Conservation (phyloP, 2,888 invertebrate species). For the Metallyticus violacea region DNA sequence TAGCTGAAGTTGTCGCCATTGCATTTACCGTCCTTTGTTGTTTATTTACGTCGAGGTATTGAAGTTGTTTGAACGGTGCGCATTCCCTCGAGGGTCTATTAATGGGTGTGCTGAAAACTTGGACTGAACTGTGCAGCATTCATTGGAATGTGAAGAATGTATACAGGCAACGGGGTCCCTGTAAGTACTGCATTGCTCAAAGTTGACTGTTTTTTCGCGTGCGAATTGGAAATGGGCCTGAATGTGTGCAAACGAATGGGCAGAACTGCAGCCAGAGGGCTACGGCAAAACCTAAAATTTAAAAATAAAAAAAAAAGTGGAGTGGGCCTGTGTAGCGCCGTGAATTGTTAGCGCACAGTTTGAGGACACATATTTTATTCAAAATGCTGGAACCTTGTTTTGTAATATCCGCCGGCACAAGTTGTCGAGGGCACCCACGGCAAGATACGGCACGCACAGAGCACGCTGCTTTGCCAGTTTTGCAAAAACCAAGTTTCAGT, state of each 20-base stretch:
- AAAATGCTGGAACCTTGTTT: not conserved
- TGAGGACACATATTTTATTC: not conserved
- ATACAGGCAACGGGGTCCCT: not conserved
- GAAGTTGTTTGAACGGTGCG: not conserved
- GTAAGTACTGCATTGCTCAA: not conserved
- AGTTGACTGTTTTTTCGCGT: not conserved
- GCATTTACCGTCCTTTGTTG: not conserved
- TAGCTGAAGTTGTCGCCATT: not conserved
- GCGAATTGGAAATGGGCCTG: too few relatives aligned
- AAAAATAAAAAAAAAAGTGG: not conserved
- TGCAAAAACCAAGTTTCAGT: not conserved
- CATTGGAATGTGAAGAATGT: not conserved
- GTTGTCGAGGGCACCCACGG: not conserved
- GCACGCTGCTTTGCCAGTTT: not conserved
- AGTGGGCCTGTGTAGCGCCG: too few relatives aligned
- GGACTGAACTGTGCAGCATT: not conserved
- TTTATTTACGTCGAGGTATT: not conserved
- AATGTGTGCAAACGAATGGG: not conserved
- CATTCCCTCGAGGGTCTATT: not conserved
- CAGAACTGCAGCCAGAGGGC: not conserved
- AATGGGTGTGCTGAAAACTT: not conserved
- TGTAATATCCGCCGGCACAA: not conserved
- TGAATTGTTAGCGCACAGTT: not conserved
- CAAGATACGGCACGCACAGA: not conserved
- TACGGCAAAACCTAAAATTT: not conserved